Conservation (phyloP, 1,140 invertebrate genomes). For the Cecropterus lyciades region DNA sequence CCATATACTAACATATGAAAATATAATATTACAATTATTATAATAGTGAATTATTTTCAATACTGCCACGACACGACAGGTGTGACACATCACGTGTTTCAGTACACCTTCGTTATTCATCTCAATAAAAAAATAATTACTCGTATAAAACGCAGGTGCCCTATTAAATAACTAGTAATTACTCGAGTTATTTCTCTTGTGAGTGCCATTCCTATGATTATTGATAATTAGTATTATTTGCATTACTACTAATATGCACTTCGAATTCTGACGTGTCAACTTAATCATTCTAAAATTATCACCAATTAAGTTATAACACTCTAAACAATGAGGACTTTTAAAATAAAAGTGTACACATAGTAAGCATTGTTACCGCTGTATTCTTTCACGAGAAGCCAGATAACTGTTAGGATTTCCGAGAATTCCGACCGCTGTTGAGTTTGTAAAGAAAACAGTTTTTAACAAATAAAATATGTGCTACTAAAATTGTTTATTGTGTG, state of each 20-base stretch:
- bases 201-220: constrained; percentile 2
- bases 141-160: background rate
- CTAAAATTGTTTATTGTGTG: background rate
- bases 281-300: background rate
- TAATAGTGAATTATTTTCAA: background rate
- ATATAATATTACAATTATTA: constrained; percentile 6
- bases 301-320: background rate
- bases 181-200: background rate
- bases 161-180: constrained; percentile 8
- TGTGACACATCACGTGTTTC: constrained; percentile 12
- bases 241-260: background rate
- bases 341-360: background rate
- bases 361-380: background rate
- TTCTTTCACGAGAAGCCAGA: background rate
- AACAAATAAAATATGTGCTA: background rate
- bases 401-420: constrained; percentile 1
- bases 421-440: background rate
- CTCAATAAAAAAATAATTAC: constrained; percentile 16
- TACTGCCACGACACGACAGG: constrained; percentile 1
- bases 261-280: background rate
- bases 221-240: background rate
- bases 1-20: too few relatives aligned
- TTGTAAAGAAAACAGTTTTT: background rate
- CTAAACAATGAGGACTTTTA: background rate
- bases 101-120: constrained; percentile 12